Base-by-base conservation (phyloP, 2,888 invertebrate genomes). In the Clitarchus hookeri region DNA sequence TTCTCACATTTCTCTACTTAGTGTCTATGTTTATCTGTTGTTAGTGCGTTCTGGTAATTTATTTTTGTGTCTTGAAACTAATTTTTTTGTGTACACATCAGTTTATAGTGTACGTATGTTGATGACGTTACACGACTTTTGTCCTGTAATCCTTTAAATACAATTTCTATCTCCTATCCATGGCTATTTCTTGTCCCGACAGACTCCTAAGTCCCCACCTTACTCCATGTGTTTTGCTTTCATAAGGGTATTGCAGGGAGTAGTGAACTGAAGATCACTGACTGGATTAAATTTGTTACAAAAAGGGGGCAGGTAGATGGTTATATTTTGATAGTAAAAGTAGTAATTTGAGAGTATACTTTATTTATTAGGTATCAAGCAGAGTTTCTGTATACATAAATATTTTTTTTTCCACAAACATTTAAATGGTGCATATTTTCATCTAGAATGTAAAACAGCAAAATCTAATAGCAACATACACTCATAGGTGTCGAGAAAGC, bases 21-120 rank as follows among this genome's bases (percentile, higher is more conserved):
- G 65, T 65, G 65, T 65, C 65, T n/a, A 65, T 65, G 65, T 65
- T 65, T 65, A 65, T 65, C 65, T 65, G 65, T 65, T 65, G 65
- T 65, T n/a, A 65, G 65, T 65, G 65, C 16, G 65, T 65, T 65
- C 65, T 65, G 65, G 65, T 48, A 13, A 65, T 23, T 65, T 65
- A 65, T 65, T 23, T 65, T 65, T 65, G 48, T 65, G 65, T 65
- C 16, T 65, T 19, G 65, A 65, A 65, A 65, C 65, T 48, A 65
- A 65, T 65, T 19, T 65, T 65, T 65, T 65, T 65, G n/a, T 65
- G 65, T 65, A 65, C 65, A 65, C 65, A 65, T 8, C 65, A 65
- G 23, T 65, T 65, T n/a, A 1, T 6, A 48, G 48, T 48, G 48
- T 48, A 48, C 16, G 48, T 48, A 48, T 48, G 2, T 23, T 65